Evolutionary conservation across 2,113 vertebrate species (phyloP), one percentile per base, ranked within the genome.

Genomic region (Lepus timidus): DNA sequence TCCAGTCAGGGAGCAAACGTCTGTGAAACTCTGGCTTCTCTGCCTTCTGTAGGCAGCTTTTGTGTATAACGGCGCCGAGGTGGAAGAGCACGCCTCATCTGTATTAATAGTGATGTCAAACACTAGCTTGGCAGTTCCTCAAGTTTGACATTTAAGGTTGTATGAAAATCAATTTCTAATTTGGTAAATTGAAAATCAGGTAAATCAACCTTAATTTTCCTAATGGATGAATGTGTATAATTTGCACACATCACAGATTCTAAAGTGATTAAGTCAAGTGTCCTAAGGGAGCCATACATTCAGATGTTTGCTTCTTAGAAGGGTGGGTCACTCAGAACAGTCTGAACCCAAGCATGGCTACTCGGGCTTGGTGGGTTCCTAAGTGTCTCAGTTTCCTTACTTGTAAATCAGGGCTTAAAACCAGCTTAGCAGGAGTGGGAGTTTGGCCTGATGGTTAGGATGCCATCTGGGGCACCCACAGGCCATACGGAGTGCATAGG

Each of bases 131-230:
- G 85, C 91, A 68, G 58, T 44, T 65, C 58, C 22, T 89, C 83
- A 51, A 29, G 22, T n/a, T 44, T 92, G 39, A 90, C 74, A 17
- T 75, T 55, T 83, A 84, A 65, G 23, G 1, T 61, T 61, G 4
- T 6, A 9, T 85, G 33, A 95, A 44, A 64, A 68, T 23, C 78
- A 76, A 82, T 9, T 70, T 92, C 71, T 79, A 94, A 78, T 70
- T 22, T 81, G 61, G 23, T 19, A 33, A 85, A 82, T 70, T 87
- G 5, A 81, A 87, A 94, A 90, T 93, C 11, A 3, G 25, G 19
- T 80, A 89, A 84, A 65, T 74, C 20, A 14, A 70, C 27, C 14
- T 91, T 87, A 27, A 33, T 62, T 83, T 83, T 85, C 51, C 44
- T 62, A 67, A 36, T n/a, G 76, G 27, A 44, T 58, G 27, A 33